These are phyloP conservation scores for Atta cephalotes DNA, from an alignment of 1,140 invertebrate genomes.

Conservation along the genomic window DNA sequence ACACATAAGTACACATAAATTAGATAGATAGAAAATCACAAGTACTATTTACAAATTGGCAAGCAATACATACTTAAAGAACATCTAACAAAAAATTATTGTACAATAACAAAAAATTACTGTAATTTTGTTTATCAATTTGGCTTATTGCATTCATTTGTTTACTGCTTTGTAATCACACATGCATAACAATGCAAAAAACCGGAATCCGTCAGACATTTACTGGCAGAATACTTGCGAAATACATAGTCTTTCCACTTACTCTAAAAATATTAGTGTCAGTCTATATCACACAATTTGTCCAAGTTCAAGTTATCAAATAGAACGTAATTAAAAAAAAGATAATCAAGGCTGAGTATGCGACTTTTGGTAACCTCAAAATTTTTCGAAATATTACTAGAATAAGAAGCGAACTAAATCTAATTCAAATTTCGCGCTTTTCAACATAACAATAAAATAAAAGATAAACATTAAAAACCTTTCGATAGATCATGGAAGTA, in stretches of 20 bases:
- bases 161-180: not conserved
- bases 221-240: not conserved
- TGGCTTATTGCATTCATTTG: not conserved
- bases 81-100: not conserved
- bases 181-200: not conserved
- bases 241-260: not conserved
- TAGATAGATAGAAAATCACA: not conserved
- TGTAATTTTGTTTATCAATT: not conserved
- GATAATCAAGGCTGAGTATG: not conserved
- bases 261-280: not conserved
- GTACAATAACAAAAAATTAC: not conserved
- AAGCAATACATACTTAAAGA: not conserved
- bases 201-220: not conserved
- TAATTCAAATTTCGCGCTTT: not conserved
- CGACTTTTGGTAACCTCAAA: not conserved
- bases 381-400: not conserved
- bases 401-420: not conserved
- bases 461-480: slow-evolving; percentile 2
- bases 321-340: not conserved
- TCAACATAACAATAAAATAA: not conserved
- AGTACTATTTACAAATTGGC: not conserved
- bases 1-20: not conserved
- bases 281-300: not conserved
- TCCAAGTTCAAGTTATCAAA: not conserved
- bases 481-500: not conserved